Conservation (phyloP, 2,797 vertebrate species). For the Tinamus major region DNA sequence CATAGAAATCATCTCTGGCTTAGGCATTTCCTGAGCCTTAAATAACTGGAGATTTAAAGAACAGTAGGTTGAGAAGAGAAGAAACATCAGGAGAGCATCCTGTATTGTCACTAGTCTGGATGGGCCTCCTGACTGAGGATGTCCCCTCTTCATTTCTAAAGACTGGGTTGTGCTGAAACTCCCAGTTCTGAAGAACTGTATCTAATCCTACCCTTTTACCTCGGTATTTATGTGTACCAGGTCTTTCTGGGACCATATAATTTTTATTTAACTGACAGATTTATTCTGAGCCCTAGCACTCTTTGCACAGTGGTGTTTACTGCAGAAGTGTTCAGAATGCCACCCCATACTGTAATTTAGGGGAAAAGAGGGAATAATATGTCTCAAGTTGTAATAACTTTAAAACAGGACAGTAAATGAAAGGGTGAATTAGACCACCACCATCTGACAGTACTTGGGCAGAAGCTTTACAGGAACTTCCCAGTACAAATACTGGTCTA, state of each 20-base stretch:
- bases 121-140: background rate
- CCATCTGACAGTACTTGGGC: background rate
- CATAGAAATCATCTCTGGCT: background rate
- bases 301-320: background rate
- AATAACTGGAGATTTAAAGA: background rate
- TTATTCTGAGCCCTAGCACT: background rate
- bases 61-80: background rate
- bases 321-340: background rate
- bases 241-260: background rate
- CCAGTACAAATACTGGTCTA: background rate
- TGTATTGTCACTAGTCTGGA: background rate
- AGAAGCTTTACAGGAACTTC: background rate
- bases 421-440: background rate
- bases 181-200: background rate
- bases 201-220: background rate
- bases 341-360: background rate
- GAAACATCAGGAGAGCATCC: background rate
- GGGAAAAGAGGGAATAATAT: background rate
- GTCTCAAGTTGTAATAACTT: background rate
- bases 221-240: background rate
- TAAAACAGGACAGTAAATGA: background rate
- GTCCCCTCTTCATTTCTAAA: background rate
- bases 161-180: background rate
- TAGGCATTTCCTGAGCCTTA: background rate
- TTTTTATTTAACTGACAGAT: background rate